These are phyloP conservation scores for Ommatoiulus sabulosus DNA, from an alignment of 2,888 invertebrate genomes.

Conservation along the genomic window DNA sequence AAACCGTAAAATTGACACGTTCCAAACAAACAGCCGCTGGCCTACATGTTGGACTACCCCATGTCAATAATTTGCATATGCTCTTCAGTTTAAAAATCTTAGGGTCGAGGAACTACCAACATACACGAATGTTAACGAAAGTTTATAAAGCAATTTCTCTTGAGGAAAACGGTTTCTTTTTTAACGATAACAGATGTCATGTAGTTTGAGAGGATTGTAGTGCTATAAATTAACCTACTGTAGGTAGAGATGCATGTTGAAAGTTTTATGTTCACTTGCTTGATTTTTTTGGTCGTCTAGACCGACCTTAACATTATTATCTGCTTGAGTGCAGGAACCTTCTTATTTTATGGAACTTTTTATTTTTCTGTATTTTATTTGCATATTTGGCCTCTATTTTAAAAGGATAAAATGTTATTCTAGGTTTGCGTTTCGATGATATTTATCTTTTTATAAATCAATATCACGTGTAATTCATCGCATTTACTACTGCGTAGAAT, in stretches of 20 bases:
- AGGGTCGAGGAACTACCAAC: neutral
- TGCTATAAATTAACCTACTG: neutral
- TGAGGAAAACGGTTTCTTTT: neutral
- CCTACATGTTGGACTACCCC: neutral
- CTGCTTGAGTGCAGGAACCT: constrained; percentile 41
- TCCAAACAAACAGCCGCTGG: neutral
- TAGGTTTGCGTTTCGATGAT: neutral
- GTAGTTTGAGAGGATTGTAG: neutral
- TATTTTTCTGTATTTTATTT: neutral
- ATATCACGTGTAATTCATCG: too few relatives aligned
- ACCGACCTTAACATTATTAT: constrained; percentile 47
- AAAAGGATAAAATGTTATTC: neutral
- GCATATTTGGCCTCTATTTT: neutral
- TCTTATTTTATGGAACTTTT: constrained; percentile 26
- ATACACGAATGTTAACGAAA: neutral
- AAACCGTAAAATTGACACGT: neutral
- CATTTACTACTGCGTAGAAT: too few relatives aligned
- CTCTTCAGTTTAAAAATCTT: neutral
- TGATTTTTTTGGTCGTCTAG: constrained; percentile 10
- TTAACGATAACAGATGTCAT: neutral
- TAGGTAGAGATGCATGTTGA: neutral
- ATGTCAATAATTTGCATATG: neutral
- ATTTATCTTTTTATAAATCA: neutral
- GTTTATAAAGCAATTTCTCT: neutral
- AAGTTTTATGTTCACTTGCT: constrained; percentile 12